Evolutionary conservation across 1,140 invertebrate genomes (phyloP).

Genomic region (Megalonaias nervosa): DNA sequence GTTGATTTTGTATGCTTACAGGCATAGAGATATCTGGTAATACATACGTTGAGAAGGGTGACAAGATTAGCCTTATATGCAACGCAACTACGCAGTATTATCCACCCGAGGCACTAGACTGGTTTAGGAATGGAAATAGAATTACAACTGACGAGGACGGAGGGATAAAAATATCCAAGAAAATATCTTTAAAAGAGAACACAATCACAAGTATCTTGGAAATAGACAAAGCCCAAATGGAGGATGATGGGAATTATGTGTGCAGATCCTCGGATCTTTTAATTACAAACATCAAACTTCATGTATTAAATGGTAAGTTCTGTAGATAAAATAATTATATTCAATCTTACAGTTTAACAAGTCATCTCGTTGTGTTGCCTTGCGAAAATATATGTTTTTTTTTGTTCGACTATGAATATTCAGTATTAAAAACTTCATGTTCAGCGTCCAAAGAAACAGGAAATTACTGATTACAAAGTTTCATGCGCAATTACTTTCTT

Average conservation of each 20-base stretch:
- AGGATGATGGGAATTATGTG: constrained; percentile 49
- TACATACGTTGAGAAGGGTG: constrained; percentile 48
- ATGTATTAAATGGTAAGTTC: constrained; percentile 55
- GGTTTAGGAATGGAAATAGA: constrained; percentile 43
- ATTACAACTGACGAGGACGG: constrained; percentile 25
- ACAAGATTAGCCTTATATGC: constrained; percentile 47
- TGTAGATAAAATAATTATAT: too few species aligned
- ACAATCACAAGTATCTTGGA: constrained; percentile 49
- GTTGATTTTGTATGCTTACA: too few species aligned
- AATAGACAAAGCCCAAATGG: constrained; percentile 43
- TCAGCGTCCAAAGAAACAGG: too few species aligned
- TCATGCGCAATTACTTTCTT: too few species aligned
- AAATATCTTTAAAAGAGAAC: constrained; percentile 37
- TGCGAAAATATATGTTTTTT: too few species aligned
- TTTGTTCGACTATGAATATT: too few species aligned
- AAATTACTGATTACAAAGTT: too few species aligned
- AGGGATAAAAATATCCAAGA: constrained; percentile 45
- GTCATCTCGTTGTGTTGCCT: too few species aligned
- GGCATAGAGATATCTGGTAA: too few species aligned
- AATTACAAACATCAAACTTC: constrained; percentile 50
- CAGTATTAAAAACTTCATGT: too few species aligned
- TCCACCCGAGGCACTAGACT: constrained; percentile 54
- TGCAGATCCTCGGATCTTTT: constrained; percentile 49
- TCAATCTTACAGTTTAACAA: too few species aligned
- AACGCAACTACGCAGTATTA: constrained; percentile 54